A percentile compares a stretch with the other conserved stretches of the same genome.
phyloP scores from a whole-genome alignment of 2,113 vertebrate genomes.

The Microcebus murinus region DNA sequence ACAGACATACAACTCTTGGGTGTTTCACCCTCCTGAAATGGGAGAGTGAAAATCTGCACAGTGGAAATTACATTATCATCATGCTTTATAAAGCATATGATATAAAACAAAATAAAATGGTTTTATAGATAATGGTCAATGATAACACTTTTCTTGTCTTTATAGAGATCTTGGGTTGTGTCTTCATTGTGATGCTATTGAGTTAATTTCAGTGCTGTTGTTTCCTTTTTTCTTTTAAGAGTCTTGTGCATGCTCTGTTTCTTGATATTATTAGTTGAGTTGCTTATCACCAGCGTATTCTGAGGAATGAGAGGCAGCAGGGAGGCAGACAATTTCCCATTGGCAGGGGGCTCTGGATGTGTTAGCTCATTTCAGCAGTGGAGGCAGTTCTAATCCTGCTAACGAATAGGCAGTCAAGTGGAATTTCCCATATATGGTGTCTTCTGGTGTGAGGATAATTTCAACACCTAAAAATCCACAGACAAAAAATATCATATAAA shows the following conservation, averaged over 20 bases:
- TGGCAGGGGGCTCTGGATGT: neutral
- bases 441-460: slow-evolving; percentile 64
- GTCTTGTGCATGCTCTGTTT: neutral
- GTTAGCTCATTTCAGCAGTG: slow-evolving; percentile 46
- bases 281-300: neutral
- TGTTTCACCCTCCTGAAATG: neutral
- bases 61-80: neutral
- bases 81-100: neutral
- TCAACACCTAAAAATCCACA: slow-evolving; percentile 67
- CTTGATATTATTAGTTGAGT: neutral
- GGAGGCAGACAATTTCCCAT: slow-evolving; percentile 24
- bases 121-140: neutral
- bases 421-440: slow-evolving; percentile 53
- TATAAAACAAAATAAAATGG: neutral
- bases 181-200: neutral
- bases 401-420: slow-evolving; percentile 47
- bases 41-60: neutral
- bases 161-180: neutral
- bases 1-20: neutral
- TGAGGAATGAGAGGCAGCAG: neutral
- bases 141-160: neutral
- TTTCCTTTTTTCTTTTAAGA: neutral
- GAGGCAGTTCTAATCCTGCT: slow-evolving; percentile 44
- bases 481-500: slow-evolving; percentile 72
- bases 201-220: neutral